Evolutionary conservation across 2,888 invertebrate species (phyloP).

Genomic region (Strigamia transsilvanica): DNA sequence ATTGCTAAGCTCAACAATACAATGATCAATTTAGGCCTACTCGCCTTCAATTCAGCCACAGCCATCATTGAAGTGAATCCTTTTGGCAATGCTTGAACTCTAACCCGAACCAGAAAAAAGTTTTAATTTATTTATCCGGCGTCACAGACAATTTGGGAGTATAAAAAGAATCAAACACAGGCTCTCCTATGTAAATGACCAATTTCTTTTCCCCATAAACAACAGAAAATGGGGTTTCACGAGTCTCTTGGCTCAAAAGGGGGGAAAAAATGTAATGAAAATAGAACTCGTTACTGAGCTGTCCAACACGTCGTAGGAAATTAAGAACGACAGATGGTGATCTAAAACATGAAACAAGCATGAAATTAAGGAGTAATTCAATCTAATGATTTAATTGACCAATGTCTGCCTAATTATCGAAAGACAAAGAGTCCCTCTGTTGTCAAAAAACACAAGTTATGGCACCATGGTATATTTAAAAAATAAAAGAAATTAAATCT

Average conservation of each 20-base stretch:
- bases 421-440: constrained; percentile 30
- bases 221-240: neutral
- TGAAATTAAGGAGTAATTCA: constrained; percentile 46
- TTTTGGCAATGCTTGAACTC: constrained; percentile 22
- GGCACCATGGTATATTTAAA: neutral
- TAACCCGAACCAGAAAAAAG: neutral
- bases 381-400: constrained; percentile 49
- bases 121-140: constrained; percentile 41
- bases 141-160: neutral
- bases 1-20: neutral
- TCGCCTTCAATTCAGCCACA: neutral
- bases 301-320: constrained; percentile 23
- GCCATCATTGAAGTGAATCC: neutral
- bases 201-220: constrained; percentile 30
- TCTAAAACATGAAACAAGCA: constrained; percentile 46
- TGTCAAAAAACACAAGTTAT: constrained; percentile 27
- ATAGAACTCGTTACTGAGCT: constrained; percentile 24
- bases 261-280: neutral
- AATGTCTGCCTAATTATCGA: constrained; percentile 36
- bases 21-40: constrained; percentile 36
- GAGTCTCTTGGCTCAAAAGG: neutral
- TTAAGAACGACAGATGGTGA: constrained; percentile 45
- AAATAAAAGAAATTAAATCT: neutral
- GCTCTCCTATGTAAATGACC: constrained; percentile 31
- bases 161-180: constrained; percentile 7